Base-by-base conservation (phyloP, 2,797 vertebrate species). In the Cossypha caffra region DNA sequence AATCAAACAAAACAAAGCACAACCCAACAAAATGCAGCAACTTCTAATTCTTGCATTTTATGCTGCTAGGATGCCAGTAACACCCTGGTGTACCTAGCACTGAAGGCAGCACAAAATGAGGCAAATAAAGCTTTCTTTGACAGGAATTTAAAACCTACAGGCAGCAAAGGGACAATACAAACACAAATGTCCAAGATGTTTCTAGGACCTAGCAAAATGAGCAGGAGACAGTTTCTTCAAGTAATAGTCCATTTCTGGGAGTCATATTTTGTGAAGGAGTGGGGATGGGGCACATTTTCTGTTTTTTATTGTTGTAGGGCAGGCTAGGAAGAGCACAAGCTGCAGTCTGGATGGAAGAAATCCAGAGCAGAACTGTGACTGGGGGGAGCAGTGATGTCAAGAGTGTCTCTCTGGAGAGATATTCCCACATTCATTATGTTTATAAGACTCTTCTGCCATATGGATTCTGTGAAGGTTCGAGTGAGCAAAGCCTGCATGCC, bases 341-440 rank as follows among this genome's bases (percentile, higher is more conserved):
- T 33, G 8, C 10, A 55, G 16, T 17, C 13, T 69, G 25, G 21
- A 21, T 43, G 11, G 29, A 61, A 9, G 15, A 73, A 84, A 85
- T 63, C 8, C 6, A 16, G 11, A 79, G 13, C n/a, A 71, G 31
- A 90, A 42, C 13, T 50, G 23, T 16, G 21, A 35, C 17, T 17
- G 6, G 2, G 21, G 61, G 58, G 11, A 72, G 25, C 31, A 74
- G 24, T 3, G 54, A 37, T 35, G 33, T 58, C 4, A 10, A 79
- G 50, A 58, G 12, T 11, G 12, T 51, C 61, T 58, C 26, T 79
- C 59, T 3, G 4, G 25, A 73, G 81, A 90, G 10, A 68, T 85
- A 86, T 91, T 82, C 57, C 28, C 43, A 72, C n/a, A 63, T 69
- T 93, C 26, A 28, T 83, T 86, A 31, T 38, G 29, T 79, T 92